Evolutionary conservation across 1,140 invertebrate genomes (phyloP).

Genomic region (Drosophila pruinosa): DNA sequence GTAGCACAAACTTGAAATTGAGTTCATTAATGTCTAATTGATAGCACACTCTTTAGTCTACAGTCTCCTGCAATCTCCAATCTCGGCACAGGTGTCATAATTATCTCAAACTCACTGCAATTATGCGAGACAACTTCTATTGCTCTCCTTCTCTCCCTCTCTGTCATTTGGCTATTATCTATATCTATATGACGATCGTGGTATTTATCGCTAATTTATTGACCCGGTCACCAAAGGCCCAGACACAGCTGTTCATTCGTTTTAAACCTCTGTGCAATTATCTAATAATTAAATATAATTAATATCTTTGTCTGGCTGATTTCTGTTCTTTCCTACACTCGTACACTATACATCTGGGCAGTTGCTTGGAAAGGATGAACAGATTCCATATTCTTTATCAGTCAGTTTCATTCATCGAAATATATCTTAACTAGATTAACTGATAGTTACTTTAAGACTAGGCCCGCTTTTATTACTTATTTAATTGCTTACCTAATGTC

Average conservation of each 20-base stretch:
- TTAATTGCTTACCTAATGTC: too few relatives aligned
- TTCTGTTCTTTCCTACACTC: too few relatives aligned
- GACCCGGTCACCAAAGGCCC: slow-evolving; percentile 13
- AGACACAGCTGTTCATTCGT: slow-evolving; percentile 14
- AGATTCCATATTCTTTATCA: too few relatives aligned
- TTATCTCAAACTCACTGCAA: slow-evolving; percentile 5
- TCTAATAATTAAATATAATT: slow-evolving; percentile 45
- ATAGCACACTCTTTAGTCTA: not conserved
- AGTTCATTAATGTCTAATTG: slow-evolving; percentile 16
- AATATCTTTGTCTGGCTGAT: slow-evolving; percentile 21
- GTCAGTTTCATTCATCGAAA: too few relatives aligned
- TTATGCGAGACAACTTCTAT: not conserved
- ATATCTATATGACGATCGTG: not conserved
- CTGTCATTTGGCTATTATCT: not conserved
- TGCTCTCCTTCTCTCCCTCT: not conserved
- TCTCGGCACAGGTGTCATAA: slow-evolving; percentile 17
- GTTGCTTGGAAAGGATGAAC: too few relatives aligned
- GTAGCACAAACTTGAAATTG: not conserved
- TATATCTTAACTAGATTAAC: too few relatives aligned
- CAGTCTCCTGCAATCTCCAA: too few relatives aligned
- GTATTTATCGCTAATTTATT: slow-evolving; percentile 52
- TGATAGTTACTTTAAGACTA: too few relatives aligned
- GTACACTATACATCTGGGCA: too few relatives aligned
- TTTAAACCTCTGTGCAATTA: slow-evolving; percentile 20
- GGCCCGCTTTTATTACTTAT: too few relatives aligned